Base-by-base conservation (phyloP, 2,888 invertebrate genomes). In the Junonia oenone region DNA sequence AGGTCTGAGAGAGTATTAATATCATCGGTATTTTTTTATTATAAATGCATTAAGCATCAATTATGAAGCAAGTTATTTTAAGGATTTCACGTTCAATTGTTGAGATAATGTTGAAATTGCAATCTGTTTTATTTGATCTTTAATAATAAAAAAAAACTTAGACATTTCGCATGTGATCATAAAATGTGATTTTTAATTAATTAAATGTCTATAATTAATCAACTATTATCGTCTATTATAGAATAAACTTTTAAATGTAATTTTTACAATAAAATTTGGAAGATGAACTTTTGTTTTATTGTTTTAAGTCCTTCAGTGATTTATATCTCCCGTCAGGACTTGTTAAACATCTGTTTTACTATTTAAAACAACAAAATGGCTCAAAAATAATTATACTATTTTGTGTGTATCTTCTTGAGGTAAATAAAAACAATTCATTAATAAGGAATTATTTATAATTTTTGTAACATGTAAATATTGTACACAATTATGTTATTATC, bases 391-490 rank as follows among this genome's bases (percentile, higher is more conserved):
- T n/a, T n/a, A n/a, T n/a, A n/a, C n/a, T n/a, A n/a, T n/a, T n/a
- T n/a, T n/a, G n/a, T n/a, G n/a, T n/a, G n/a, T n/a, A n/a, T n/a
- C n/a, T n/a, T n/a, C n/a, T n/a, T n/a, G n/a, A n/a, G n/a, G 13
- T 35, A 11, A 37, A 19, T n/a, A 40, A 40, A 31, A 11, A 31
- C 2, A n/a, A 8, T n/a, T n/a, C n/a, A 11, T 37, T n/a, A n/a
- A 22, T 22, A 26, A n/a, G n/a, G 35, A 40, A 40, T 27, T n/a
- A 11, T 27, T n/a, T 40, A 50, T 38, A 40, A 17, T 40, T 50
- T 29, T 29, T 40, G 17, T 50, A 31, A 48, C 22, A 35, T 48
- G 29, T 50, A 50, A 40, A 29, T 40, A 50, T 40, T 50, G 9
- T 15, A 40, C 40, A 27, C 13, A 26, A 11, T 50, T 19, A 35